These are phyloP conservation scores for Enteromius fasciolatus DNA, from an alignment of 2,797 vertebrate genomes.

Conservation along the genomic window DNA sequence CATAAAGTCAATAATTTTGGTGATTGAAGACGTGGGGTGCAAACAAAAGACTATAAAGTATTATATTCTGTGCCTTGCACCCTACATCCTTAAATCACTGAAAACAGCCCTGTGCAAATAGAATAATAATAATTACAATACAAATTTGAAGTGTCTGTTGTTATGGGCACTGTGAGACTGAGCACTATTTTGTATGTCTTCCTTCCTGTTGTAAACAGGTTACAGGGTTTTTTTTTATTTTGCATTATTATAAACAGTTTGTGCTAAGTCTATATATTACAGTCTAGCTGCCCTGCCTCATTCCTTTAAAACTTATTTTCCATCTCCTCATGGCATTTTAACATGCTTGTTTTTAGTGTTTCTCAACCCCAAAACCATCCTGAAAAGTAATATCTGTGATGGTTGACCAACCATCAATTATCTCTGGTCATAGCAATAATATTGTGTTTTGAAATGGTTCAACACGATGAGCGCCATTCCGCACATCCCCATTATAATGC, in stretches of 20 bases:
- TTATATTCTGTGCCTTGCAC: not conserved
- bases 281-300: not conserved
- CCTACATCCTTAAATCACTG: not conserved
- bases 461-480: constrained; percentile 50
- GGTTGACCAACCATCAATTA: constrained; percentile 49
- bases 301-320: constrained; percentile 30
- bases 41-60: not conserved
- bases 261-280: not conserved
- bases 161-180: not conserved
- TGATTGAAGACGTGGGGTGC: not conserved
- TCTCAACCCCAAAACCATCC: constrained; percentile 44
- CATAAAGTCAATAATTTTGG: not conserved
- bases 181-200: not conserved
- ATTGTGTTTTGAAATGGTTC: constrained; percentile 50
- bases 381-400: constrained; percentile 45
- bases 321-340: constrained; percentile 32
- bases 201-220: not conserved
- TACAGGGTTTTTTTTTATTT: not conserved
- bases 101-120: not conserved
- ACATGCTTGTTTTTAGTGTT: constrained; percentile 47
- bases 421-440: constrained; percentile 46
- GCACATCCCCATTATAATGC: constrained; percentile 58
- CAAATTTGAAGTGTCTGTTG: not conserved
- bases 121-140: not conserved
- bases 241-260: constrained; percentile 1